Base-by-base conservation (phyloP, 2,113 vertebrate species). In the Notiomystis cincta region DNA sequence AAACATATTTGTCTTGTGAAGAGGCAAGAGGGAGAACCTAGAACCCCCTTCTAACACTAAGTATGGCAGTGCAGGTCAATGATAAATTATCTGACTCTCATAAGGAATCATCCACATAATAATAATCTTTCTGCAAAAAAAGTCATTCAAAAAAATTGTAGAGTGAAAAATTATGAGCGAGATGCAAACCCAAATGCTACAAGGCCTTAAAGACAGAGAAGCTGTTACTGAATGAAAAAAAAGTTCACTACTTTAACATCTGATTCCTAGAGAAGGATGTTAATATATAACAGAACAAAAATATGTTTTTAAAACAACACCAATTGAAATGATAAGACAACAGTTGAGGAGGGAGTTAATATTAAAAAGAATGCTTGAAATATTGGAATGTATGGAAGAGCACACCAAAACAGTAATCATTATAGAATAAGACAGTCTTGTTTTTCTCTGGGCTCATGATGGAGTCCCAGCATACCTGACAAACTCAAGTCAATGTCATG, bases 141-240 rank as follows among this genome's bases (percentile, higher is more conserved):
- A 30, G 9, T 61, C 7, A 66, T 96, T 95, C 66, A 95, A 82
- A 92, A 33, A 77, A 93, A 95, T 61, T 58, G 33, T 71, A 66
- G 64, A 62, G 42, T 93, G 78, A 84, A 94, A 94, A 89, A 57
- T 94, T 83, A 56, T 42, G 30, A 65, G 23, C 93, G 70, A 96
- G 87, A 89, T 77, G n/a, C 76, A 76, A 82, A 95, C 80, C 64
- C 24, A 75, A 23, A 38, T 38, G 15, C 35, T 94, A 60, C 42
- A 96, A 96, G 85, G 38, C 48, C 79, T 93, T 45, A 33, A 97
- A 97, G 93, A 80, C 78, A 86, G 31, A 60, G 4, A 87, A 85
- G 72, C 3, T 82, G 37, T 65, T 82, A 50, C 19, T 88, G 69
- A 95, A 92, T 31, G 13, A 30, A n/a, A 73, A 48, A 44, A 20